Evolutionary conservation across 2,113 vertebrate species (phyloP).

Genomic region (Tauraco erythrolophus): DNA sequence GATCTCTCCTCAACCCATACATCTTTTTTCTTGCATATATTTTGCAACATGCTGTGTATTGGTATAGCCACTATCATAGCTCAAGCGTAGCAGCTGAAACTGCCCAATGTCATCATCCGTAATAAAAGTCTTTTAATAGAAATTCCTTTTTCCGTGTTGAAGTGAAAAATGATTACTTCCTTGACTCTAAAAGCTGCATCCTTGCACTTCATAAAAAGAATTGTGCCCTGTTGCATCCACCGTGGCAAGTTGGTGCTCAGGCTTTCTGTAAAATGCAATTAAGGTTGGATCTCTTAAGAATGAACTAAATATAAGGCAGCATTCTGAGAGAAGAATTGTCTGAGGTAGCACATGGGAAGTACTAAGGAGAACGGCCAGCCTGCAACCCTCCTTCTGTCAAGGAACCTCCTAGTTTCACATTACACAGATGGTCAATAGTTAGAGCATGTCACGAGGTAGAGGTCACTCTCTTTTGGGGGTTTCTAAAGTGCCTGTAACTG

Average conservation of each 20-base stretch:
- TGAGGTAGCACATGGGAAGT: background rate
- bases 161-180: background rate
- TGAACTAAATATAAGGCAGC: background rate
- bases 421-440: background rate
- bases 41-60: background rate
- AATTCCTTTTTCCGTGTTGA: background rate
- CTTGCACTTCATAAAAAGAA: background rate
- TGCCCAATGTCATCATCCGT: background rate
- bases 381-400: background rate
- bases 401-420: background rate
- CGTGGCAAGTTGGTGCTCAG: background rate
- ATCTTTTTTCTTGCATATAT: background rate
- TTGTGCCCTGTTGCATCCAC: background rate
- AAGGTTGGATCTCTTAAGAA: background rate
- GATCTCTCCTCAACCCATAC: background rate
- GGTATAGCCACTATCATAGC: background rate
- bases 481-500: background rate
- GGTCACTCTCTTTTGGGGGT: background rate
- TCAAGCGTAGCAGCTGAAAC: background rate
- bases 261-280: background rate
- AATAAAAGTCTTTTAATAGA: background rate
- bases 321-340: background rate
- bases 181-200: background rate
- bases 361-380: background rate
- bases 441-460: background rate